Evolutionary conservation across 1,140 invertebrate species (phyloP).

Genomic region (Vanessa tameamea): DNA sequence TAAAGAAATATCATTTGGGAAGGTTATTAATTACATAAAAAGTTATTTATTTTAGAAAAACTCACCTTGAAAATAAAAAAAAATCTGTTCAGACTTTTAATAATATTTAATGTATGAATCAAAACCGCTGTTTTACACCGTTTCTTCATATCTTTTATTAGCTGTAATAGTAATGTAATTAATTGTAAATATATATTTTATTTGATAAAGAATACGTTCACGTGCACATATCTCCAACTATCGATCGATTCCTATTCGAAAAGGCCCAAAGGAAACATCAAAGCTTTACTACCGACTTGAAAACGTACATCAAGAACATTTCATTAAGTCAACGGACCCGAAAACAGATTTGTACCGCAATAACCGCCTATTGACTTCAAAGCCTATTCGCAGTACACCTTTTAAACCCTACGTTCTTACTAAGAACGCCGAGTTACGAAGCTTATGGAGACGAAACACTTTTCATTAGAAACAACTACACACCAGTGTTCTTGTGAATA

Average conservation of each 20-base stretch:
- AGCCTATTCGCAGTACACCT: conserved; percentile 46
- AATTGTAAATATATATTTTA: too few relatives aligned
- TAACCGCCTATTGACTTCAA: conserved; percentile 46
- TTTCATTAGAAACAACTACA: neutral
- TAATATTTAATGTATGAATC: too few relatives aligned
- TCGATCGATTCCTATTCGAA: neutral
- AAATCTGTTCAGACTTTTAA: too few relatives aligned
- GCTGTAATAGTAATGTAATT: too few relatives aligned
- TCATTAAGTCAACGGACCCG: conserved; percentile 56
- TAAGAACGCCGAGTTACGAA: conserved; percentile 31
- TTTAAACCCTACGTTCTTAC: conserved; percentile 31
- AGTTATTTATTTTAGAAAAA: too few relatives aligned
- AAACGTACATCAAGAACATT: conserved; percentile 49
- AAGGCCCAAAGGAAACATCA: conserved; percentile 37
- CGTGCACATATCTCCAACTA: neutral
- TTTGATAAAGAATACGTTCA: too few relatives aligned
- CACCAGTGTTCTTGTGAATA: neutral
- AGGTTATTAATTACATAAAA: too few relatives aligned
- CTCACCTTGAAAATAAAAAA: too few relatives aligned
- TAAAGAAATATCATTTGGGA: too few relatives aligned
- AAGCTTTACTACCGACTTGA: conserved; percentile 38
- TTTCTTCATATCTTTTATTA: too few relatives aligned
- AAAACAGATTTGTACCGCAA: conserved; percentile 58
- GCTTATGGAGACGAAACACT: neutral
- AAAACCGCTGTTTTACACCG: too few relatives aligned